These are phyloP conservation scores for Molanna angustata DNA, from an alignment of 2,888 invertebrate genomes.

Conservation along the genomic window DNA sequence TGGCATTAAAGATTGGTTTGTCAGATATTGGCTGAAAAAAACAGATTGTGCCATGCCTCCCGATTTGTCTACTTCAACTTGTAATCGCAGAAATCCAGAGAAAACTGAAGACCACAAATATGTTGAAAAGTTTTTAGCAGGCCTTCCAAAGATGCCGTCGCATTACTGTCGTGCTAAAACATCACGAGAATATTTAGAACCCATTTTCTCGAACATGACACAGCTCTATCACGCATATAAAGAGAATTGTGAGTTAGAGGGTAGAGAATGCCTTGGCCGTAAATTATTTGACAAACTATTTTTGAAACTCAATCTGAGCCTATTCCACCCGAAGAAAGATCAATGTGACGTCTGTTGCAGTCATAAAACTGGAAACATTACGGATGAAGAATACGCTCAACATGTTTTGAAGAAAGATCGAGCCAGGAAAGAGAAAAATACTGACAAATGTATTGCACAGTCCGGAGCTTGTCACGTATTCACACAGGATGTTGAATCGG, in stretches of 20 bases:
- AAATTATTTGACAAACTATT: background rate
- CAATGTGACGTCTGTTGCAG: conserved; percentile 7
- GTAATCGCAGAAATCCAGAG: background rate
- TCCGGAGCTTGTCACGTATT: background rate
- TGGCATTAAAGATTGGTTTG: conserved; percentile 3
- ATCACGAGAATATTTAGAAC: conserved; percentile 6
- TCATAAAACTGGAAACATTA: conserved; percentile 3
- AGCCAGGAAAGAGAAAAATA: conserved; percentile 3
- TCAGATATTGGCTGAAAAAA: conserved; percentile 4
- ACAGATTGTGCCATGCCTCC: conserved; percentile 3
- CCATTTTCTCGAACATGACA: background rate
- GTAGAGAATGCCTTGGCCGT: background rate
- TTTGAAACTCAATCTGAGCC: background rate
- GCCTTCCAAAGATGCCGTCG: conserved; percentile 3
- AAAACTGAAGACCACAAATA: background rate
- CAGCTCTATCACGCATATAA: conserved; percentile 1
- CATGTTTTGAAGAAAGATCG: background rate
- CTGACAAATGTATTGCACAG: background rate
- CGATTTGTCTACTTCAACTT: background rate
- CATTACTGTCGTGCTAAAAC: conserved; percentile 4
- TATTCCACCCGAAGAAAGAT: conserved; percentile 10
- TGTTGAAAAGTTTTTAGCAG: background rate
- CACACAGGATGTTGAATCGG: conserved; percentile 1
- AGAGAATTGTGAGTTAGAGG: background rate
- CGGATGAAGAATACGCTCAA: background rate